Evolutionary conservation across 2,113 vertebrate species (phyloP), one percentile per base, ranked within the genome.

Genomic region (Trogon surrucura): DNA sequence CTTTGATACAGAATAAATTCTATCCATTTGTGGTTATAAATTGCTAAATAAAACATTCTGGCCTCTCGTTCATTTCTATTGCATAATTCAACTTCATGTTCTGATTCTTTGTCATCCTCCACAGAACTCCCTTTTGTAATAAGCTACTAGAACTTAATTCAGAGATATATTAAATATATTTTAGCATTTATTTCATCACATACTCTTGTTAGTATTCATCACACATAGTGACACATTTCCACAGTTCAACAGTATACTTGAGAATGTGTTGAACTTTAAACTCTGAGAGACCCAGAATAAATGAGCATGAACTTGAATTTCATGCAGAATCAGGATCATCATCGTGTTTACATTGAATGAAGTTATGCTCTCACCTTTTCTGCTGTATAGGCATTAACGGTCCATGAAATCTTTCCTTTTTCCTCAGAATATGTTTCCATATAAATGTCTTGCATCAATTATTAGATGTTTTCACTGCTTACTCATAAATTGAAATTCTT

Each of bases 401-500:
- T 45, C 85, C 74, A 27, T 91, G 62, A 93, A 91, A 90, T 93
- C 64, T 80, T 80, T 69, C 41, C 0, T 0, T 71, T 95, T 91
- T 48, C 50, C 50, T 69, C 44, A 64, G 64, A 91, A 66, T 45
- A 19, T 29, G 32, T 29, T 89, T 91, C 66, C 9, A 3, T 5
- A 3, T 30, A 71, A 79, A 30, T 80, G 29, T 41, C 18, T 71
- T 69, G 36, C 58, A 34, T 84, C 53, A 90, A 21, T 88, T 89
- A 21, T 72, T 64, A 61, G 41, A 32, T 45, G 29, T 77, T 95
- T 62, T 23, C 8, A 17, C 13, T 92, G 41, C 74, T 89, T 90
- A 53, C 30, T 85, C 79, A 86, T 75, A 88, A 87, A 92, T 96
- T 91, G 34, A 77, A 38, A 30, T 92, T 96, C 50, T 88, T 62